A percentile compares a stretch with the other conserved stretches of the same genome.
Conservation (phyloP, 2,888 invertebrate species). For the Octonoba sinensis region DNA sequence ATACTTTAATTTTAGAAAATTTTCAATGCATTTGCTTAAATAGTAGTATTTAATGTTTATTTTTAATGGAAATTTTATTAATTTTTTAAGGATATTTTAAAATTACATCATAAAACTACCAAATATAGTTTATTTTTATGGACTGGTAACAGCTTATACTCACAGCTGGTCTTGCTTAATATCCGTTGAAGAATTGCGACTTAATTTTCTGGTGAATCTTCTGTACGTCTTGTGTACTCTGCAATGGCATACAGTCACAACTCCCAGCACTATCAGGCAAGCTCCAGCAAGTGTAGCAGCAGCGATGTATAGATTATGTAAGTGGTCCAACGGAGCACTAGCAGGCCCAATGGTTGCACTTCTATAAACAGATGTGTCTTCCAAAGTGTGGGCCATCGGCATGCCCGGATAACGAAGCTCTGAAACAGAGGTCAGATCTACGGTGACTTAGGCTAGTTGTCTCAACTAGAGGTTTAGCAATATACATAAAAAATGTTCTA, state of each 20-base stretch:
- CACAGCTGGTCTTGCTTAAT: conserved; percentile 65
- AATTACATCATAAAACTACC: no score
- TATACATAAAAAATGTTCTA: no score
- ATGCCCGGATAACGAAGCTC: conserved; percentile 57
- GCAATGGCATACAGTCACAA: conserved; percentile 84
- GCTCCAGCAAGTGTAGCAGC: conserved; percentile 83
- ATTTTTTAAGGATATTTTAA: no score
- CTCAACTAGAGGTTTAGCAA: neutral
- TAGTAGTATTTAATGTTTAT: no score
- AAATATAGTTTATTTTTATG: no score
- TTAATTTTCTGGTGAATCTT: conserved; percentile 61
- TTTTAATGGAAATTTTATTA: no score
- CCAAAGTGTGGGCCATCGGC: conserved; percentile 52
- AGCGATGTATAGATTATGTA: conserved; percentile 84
- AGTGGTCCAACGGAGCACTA: conserved; percentile 74
- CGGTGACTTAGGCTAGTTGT: conserved; percentile 37
- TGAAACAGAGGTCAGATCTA: conserved; percentile 53
- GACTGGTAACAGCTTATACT: conserved; percentile 24
- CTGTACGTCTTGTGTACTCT: conserved; percentile 82
- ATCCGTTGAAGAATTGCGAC: conserved; percentile 59
- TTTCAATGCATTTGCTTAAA: no score
- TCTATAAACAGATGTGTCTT: conserved; percentile 56
- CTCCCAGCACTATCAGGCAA: conserved; percentile 81
- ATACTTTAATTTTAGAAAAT: no score
- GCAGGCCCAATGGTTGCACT: conserved; percentile 56